Conservation (phyloP, 2,113 vertebrate genomes). For the Mustela nigripes region DNA sequence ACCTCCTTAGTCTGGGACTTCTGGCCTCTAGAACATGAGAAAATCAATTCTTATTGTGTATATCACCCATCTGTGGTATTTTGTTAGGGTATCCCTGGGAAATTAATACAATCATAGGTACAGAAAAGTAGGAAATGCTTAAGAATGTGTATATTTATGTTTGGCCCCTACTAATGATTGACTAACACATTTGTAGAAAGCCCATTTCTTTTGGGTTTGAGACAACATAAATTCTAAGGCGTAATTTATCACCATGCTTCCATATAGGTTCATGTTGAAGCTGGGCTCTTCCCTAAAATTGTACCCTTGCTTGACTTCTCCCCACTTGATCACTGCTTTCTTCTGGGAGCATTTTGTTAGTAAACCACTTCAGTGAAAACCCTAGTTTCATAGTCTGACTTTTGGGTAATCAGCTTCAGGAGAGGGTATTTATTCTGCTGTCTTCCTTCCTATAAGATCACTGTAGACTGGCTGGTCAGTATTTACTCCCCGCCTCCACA, state of each 20-base stretch:
- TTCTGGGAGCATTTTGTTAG: neutral
- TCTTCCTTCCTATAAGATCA: neutral
- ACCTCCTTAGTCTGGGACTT: neutral
- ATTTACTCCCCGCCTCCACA: neutral
- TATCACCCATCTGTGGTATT: neutral
- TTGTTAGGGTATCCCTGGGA: neutral
- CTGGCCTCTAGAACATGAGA: neutral
- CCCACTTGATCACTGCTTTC: neutral
- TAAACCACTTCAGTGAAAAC: neutral
- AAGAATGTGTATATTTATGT: neutral
- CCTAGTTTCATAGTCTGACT: neutral
- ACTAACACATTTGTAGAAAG: neutral
- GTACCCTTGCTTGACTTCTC: neutral
- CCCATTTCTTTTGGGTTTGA: neutral
- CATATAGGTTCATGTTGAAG: neutral
- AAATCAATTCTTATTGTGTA: neutral
- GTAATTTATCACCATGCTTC: neutral
- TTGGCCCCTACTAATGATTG: neutral
- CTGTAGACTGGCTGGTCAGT: rapidly evolving
- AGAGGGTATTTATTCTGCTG: neutral
- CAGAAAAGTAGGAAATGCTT: neutral
- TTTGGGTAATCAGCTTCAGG: neutral
- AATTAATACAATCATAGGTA: neutral
- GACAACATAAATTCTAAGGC: neutral
- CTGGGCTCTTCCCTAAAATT: neutral